Conservation (phyloP, 2,888 invertebrate genomes). For the Xylocampa areola region DNA sequence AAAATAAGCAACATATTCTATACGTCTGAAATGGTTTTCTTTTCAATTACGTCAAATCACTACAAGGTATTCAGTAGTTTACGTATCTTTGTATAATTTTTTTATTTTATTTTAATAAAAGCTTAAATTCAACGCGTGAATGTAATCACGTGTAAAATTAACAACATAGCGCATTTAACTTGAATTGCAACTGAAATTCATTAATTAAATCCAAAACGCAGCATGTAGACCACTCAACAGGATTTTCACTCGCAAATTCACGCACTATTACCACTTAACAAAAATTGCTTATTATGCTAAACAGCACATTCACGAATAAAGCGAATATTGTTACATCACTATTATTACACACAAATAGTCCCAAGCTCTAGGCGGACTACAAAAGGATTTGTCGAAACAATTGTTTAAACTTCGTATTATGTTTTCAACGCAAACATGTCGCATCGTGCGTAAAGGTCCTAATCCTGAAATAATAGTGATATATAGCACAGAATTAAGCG, state of each 20-base stretch:
- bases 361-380: conserved; percentile 34
- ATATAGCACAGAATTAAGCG: conserved; percentile 43
- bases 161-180: conserved; percentile 5
- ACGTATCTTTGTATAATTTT: too few relatives aligned
- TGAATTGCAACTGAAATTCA: conserved; percentile 8
- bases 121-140: too few relatives aligned
- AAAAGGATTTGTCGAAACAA: conserved; percentile 58
- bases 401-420: conserved; percentile 59
- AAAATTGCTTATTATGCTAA: conserved; percentile 24
- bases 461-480: conserved; percentile 57
- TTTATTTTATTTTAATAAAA: too few relatives aligned
- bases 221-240: conserved; percentile 11
- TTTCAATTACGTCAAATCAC: too few relatives aligned
- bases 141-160: not conserved
- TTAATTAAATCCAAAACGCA: not conserved
- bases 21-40: too few relatives aligned
- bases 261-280: conserved; percentile 13
- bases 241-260: conserved; percentile 4
- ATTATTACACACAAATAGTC: conserved; percentile 31
- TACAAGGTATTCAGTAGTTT: too few relatives aligned
- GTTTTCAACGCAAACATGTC: conserved; percentile 48
- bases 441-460: conserved; percentile 40
- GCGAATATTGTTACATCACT: conserved; percentile 35
- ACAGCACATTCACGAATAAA: conserved; percentile 14
- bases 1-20: too few relatives aligned